Base-by-base conservation (phyloP, 2,888 invertebrate species). In the Eupithecia abbreviata region DNA sequence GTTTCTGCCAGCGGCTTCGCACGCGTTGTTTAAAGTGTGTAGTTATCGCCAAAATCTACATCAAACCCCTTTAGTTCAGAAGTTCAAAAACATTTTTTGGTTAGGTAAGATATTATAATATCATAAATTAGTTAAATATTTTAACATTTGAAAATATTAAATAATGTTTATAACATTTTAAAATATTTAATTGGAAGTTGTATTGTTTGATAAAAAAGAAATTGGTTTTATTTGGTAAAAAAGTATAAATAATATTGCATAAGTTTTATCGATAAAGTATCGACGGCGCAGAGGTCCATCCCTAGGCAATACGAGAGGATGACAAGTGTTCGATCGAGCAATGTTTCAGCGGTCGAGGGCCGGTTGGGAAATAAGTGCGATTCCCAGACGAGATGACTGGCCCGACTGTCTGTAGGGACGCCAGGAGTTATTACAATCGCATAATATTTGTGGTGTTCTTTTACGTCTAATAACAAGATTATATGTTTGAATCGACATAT, bases 361-460 rank as follows among this genome's bases (percentile, higher is more conserved):
- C 78, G 77, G 80, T 75, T 80, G 82, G 86, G 87, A 87, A 88
- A 89, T 87, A 88, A 89, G 86, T 88, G 89, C 86, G 87, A 90
- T 92, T 92, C 92, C 91, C 92, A 92, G 87, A 86, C 89, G 81
- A 81, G 84, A 90, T 92, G 91, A 92, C 92, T 90, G 85, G 89
- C 82, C 89, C 74, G 80, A 80, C 84, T 76, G 81, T 12, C 58
- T 41, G 70, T 85, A 81, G 18, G 73, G 85, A 85, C 83, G 77
- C 88, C 76, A 84, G 75, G 41, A 45, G 70, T 76, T n/a, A 4
- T 30, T n/a, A 9, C 10, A 12, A 30, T 30, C 30, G 0, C 0
- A 62, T 12, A 4, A 0, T 18, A 62, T 58, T 58, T 18, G 10
- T 18, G 18, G 18, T 58, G n/a, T 55, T 55, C 58, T 30, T 30